phyloP scores from a whole-genome alignment of 2,797 vertebrate genomes.

The Hemitrygon akajei region DNA sequence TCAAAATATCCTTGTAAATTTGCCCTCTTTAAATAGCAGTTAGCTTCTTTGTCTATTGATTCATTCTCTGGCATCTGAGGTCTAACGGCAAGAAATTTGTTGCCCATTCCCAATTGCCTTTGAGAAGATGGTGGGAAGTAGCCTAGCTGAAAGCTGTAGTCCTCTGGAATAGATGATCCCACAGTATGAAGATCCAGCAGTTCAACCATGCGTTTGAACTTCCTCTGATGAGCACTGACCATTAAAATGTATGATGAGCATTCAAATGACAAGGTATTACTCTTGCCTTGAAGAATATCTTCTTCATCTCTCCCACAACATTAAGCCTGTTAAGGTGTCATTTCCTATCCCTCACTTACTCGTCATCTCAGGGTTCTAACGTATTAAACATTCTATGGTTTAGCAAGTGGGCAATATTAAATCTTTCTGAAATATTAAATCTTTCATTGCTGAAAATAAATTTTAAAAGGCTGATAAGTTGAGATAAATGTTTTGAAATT shows the following conservation, averaged over 20 bases:
- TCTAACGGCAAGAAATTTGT: too few relatives aligned
- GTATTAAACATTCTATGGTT: neutral
- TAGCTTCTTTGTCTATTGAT: neutral
- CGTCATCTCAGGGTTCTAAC: too few relatives aligned
- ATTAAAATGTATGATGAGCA: neutral
- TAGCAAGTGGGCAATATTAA: neutral
- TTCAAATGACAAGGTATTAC: neutral
- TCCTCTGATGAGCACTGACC: neutral
- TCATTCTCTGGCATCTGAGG: too few relatives aligned
- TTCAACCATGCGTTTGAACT: neutral
- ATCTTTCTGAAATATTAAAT: too few relatives aligned
- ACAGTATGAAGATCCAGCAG: too few relatives aligned
- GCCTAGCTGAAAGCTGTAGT: too few relatives aligned
- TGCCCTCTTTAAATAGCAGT: neutral
- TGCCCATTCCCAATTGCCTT: too few relatives aligned
- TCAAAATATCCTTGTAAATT: neutral
- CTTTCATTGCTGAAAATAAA: neutral
- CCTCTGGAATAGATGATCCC: too few relatives aligned
- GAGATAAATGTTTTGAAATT: neutral
- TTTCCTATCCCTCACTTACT: too few relatives aligned
- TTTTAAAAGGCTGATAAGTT: neutral
- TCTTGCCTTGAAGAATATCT: too few relatives aligned
- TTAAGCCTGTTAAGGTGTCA: neutral
- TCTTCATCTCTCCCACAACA: neutral
- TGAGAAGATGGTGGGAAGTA: too few relatives aligned